Base-by-base conservation (phyloP, 2,797 vertebrate species). In the Anguilla megastoma region DNA sequence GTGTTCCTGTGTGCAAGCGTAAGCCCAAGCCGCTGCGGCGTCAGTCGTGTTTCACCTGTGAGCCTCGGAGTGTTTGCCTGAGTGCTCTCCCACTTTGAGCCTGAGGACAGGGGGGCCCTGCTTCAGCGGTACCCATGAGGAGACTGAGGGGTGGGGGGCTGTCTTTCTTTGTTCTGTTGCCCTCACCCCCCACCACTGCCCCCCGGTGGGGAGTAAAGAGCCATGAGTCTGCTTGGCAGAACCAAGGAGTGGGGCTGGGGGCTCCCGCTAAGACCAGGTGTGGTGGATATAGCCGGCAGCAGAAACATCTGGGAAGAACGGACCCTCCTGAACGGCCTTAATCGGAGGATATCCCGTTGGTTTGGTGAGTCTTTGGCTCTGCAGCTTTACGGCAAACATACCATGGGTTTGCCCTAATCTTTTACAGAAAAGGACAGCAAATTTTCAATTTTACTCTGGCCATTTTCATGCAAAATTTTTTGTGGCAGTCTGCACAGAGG, bases 381-480 rank as follows among this genome's bases (percentile, higher is more conserved):
- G 89, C 90, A 89, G 41, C 48, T 89, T 90, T 21, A 30, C 14
- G 21, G 36, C 41, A 69, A 52, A 18, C 24, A 21, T n/a, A 36
- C 12, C 27, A 24, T 63, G 82, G 63, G 33, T 82, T 90, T 92
- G 85, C 92, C 89, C 92, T 93, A 93, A 92, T 76, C 12, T 45
- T 21, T 50, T 10, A n/a, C 8, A 50, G 91, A 91, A 90, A 41
- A 10, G 79, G 88, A 89, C 74, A 12, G 27, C 10, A 1, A 71
- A 30, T 45, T 56, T 74, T 84, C 93, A 91, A 92, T 91, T 89
- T 91, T 89, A 86, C 84, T 76, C 30, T 88, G 90, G 92, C 90
- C 88, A 90, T 90, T 89, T 87, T 56, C 91, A 90, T 93, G 92
- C 89, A 92, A 93, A 93, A 90, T 76, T 88, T 89, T 90, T 87